Evolutionary conservation across 2,113 vertebrate species (phyloP).

Genomic region (Neodontobutis hainanensis): DNA sequence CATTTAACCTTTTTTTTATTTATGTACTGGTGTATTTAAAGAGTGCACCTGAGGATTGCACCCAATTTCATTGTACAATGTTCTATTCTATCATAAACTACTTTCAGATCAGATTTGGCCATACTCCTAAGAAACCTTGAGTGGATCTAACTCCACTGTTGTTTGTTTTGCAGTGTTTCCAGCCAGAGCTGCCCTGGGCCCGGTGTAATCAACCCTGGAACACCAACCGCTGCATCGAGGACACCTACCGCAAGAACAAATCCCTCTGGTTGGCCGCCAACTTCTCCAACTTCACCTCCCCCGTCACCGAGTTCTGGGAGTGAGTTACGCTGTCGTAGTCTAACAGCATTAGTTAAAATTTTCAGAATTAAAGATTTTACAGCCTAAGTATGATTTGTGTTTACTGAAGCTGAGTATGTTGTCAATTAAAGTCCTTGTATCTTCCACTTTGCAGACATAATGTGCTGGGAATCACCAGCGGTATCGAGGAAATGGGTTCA

Average conservation of each 20-base stretch:
- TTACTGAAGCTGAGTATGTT: no score
- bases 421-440: no score
- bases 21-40: no score
- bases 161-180: conserved; percentile 83
- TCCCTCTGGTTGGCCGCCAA: conserved; percentile 80
- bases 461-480: conserved; percentile 87
- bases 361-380: not conserved
- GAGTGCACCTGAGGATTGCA: no score
- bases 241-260: conserved; percentile 91
- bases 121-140: no score
- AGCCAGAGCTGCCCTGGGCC: conserved; percentile 92
- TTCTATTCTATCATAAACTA: no score
- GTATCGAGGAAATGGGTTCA: conserved; percentile 87
- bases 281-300: conserved; percentile 90
- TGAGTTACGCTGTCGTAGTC: conserved; percentile 74
- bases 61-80: no score
- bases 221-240: conserved; percentile 87
- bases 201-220: conserved; percentile 95
- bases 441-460: conserved; percentile 81
- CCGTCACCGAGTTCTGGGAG: conserved; percentile 99
- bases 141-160: not conserved
- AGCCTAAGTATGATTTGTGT: not conserved
- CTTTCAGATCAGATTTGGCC: no score
- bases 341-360: not conserved
- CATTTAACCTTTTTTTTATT: no score